Evolutionary conservation across 2,113 vertebrate genomes (phyloP).

Genomic region (Silurus glanis): DNA sequence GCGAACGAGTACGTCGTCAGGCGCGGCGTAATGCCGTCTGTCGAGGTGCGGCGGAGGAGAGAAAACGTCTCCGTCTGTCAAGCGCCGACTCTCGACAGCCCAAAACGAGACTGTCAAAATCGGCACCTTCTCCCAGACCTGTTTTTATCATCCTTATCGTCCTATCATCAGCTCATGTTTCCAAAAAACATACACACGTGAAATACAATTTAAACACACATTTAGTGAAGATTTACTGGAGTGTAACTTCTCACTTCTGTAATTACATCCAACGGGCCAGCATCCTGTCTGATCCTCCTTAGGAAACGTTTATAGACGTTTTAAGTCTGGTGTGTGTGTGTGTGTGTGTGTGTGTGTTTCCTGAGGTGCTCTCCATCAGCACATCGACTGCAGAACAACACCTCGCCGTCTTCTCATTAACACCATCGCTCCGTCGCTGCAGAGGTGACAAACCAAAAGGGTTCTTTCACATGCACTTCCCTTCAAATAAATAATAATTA

Average conservation of each 20-base stretch:
- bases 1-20: background rate
- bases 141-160: background rate
- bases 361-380: constrained; percentile 40
- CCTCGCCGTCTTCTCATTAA: constrained; percentile 63
- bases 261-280: background rate
- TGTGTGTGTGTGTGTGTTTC: constrained; percentile 13
- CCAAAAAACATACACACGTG: background rate
- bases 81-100: constrained; percentile 17
- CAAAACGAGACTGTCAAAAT: constrained; percentile 39
- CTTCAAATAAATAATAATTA: constrained; percentile 24
- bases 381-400: constrained; percentile 55
- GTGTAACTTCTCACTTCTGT: background rate
- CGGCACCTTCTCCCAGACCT: background rate
- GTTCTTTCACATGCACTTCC: constrained; percentile 55
- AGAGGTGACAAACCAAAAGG: constrained; percentile 64
- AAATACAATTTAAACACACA: too few species aligned
- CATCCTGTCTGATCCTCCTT: background rate
- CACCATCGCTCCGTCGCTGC: constrained; percentile 56
- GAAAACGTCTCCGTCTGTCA: constrained; percentile 25
- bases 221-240: background rate
- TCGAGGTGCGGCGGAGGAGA: background rate
- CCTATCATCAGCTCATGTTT: background rate
- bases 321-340: constrained; percentile 1
- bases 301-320: constrained; percentile 11
- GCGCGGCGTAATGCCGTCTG: background rate